phyloP scores from a whole-genome alignment of 2,113 vertebrate species.

The Oncorhynchus kisutch region DNA sequence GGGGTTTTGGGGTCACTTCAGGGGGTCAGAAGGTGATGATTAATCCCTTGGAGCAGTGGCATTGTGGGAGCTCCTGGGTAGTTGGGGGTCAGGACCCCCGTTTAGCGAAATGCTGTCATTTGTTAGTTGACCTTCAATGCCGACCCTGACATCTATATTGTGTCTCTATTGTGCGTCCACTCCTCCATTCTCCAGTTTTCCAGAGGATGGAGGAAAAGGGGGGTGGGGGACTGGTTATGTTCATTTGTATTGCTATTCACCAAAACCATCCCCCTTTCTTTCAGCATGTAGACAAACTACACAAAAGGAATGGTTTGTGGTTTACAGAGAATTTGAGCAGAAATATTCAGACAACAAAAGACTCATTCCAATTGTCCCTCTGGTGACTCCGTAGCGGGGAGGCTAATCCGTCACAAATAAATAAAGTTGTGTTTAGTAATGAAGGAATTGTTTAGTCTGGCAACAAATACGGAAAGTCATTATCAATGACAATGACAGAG shows the following conservation, averaged over 20 bases:
- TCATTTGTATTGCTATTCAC: too few species aligned
- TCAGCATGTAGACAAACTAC: too few species aligned
- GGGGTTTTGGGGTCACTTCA: constrained; percentile 49
- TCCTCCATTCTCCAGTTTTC: not conserved
- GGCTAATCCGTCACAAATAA: constrained; percentile 42
- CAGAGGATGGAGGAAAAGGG: not conserved
- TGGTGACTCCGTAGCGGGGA: constrained; percentile 32
- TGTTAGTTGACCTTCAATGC: constrained; percentile 67
- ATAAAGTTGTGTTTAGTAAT: constrained; percentile 30
- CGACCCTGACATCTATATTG: constrained; percentile 54
- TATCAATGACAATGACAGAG: constrained; percentile 49
- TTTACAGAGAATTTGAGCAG: not conserved
- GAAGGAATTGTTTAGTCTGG: constrained; percentile 56
- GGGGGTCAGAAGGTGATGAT: constrained; percentile 63
- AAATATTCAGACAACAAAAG: constrained; percentile 55
- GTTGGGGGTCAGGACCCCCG: constrained; percentile 55
- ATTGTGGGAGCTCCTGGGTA: constrained; percentile 59
- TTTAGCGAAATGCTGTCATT: constrained; percentile 62
- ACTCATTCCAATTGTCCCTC: constrained; percentile 22
- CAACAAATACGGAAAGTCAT: constrained; percentile 21
- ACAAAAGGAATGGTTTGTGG: too few species aligned
- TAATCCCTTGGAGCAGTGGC: constrained; percentile 62
- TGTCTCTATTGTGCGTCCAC: constrained; percentile 19
- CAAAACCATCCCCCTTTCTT: too few species aligned
- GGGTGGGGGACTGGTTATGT: constrained; percentile 1